Conservation (phyloP, 2,113 vertebrate genomes). For the Ramphastos sulfuratus region DNA sequence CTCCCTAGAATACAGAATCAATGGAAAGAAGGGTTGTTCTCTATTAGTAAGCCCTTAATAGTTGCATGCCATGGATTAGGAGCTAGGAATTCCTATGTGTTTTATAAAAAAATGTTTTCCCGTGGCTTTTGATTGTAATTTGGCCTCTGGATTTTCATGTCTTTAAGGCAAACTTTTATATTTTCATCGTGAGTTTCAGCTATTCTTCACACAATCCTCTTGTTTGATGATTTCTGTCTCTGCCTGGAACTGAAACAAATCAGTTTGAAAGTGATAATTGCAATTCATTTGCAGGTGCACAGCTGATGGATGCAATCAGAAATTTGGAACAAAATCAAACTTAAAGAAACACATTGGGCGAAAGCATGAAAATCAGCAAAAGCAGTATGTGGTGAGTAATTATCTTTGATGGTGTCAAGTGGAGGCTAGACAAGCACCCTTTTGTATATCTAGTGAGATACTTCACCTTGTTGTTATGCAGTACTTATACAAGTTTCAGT, state of each 20-base stretch:
- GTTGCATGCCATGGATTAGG: background rate
- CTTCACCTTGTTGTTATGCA: background rate
- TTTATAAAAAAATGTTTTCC: background rate
- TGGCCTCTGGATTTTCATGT: background rate
- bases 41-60: background rate
- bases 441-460: background rate
- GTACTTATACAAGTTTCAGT: background rate
- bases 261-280: background rate
- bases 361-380: conserved; percentile 79
- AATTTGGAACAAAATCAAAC: conserved; percentile 81
- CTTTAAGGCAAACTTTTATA: background rate
- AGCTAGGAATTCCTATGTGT: background rate
- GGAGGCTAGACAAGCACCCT: background rate
- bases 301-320: conserved; percentile 78
- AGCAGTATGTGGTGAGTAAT: conserved; percentile 78
- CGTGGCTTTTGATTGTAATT: background rate
- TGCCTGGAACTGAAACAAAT: background rate
- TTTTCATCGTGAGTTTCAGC: background rate
- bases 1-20: background rate
- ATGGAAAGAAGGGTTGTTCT: background rate
- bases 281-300: conserved; percentile 79
- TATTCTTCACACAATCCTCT: background rate
- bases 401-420: background rate
- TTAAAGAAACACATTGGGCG: conserved; percentile 86
- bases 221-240: background rate